Evolutionary conservation across 2,888 invertebrate species (phyloP).

Genomic region (Lochmaea crataegi): DNA sequence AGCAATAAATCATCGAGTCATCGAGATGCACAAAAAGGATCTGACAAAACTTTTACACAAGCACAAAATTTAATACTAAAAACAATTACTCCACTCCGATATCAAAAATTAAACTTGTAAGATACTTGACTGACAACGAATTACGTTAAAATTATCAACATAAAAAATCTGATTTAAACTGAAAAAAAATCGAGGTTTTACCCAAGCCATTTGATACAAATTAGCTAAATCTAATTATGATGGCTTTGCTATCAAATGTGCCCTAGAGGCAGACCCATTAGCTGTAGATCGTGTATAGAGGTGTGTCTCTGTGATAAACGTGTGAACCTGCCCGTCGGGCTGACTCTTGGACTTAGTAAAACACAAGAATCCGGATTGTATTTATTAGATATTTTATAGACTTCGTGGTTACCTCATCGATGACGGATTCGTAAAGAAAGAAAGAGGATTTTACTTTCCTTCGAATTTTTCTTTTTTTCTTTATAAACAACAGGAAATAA

Average conservation of each 20-base stretch:
- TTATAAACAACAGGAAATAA: neutral
- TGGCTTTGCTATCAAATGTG: conserved; percentile 37
- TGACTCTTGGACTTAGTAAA: conserved; percentile 32
- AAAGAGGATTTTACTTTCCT: conserved; percentile 6
- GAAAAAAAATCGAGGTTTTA: neutral
- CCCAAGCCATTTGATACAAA: conserved; percentile 18
- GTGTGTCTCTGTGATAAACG: conserved; percentile 44
- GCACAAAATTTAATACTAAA: no score
- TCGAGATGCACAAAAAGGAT: no score
- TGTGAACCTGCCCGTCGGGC: conserved; percentile 37
- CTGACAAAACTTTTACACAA: no score
- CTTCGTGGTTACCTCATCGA: conserved; percentile 28
- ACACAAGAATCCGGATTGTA: conserved; percentile 39
- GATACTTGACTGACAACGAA: no score
- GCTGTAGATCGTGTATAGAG: conserved; percentile 40
- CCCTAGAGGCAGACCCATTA: conserved; percentile 35
- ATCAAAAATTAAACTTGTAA: no score
- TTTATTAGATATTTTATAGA: conserved; percentile 33
- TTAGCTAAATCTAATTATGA: conserved; percentile 39
- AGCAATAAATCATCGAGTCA: no score
- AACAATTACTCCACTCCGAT: no score
- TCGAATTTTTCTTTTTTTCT: neutral
- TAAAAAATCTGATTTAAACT: no score
- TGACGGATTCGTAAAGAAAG: neutral
- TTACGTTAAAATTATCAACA: no score